Conservation (phyloP, 1,140 invertebrate species). For the Cephus cinctus region DNA sequence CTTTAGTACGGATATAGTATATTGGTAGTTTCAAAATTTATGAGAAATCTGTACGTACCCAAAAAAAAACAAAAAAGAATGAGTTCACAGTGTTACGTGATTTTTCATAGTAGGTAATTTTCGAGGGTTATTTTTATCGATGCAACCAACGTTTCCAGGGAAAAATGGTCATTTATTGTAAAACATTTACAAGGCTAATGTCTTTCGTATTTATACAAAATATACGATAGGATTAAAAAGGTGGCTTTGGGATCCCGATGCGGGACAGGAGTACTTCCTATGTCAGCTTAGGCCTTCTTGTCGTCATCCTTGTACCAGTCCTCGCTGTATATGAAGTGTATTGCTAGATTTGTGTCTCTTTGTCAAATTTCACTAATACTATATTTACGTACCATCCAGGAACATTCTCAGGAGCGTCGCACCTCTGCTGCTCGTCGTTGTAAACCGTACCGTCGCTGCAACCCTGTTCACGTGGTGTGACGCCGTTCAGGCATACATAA, state of each 20-base stretch:
- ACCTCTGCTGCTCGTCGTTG: constrained; percentile 78
- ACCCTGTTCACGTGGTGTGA: constrained; percentile 80
- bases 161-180: constrained; percentile 10
- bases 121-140: too few species aligned
- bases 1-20: too few species aligned
- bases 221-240: constrained; percentile 12
- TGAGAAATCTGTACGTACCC: too few species aligned
- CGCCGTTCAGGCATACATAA: constrained; percentile 85
- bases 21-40: too few species aligned
- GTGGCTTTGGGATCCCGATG: constrained; percentile 47
- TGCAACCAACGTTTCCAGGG: too few species aligned
- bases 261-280: constrained; percentile 43
- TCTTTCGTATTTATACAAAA: constrained; percentile 50
- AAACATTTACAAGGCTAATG: constrained; percentile 10
- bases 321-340: constrained; percentile 63
- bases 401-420: constrained; percentile 84
- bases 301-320: constrained; percentile 81
- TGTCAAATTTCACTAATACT: too few species aligned
- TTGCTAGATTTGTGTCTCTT: not conserved
- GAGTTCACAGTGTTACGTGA: too few species aligned
- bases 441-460: constrained; percentile 84
- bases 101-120: too few species aligned
- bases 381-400: constrained; percentile 72
- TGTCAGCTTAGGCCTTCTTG: constrained; percentile 30
- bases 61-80: constrained; percentile 7